A percentile compares a stretch with the other conserved stretches of the same genome.
phyloP scores from a whole-genome alignment of 2,797 vertebrate species.

The Gadopsis bispinosus region DNA sequence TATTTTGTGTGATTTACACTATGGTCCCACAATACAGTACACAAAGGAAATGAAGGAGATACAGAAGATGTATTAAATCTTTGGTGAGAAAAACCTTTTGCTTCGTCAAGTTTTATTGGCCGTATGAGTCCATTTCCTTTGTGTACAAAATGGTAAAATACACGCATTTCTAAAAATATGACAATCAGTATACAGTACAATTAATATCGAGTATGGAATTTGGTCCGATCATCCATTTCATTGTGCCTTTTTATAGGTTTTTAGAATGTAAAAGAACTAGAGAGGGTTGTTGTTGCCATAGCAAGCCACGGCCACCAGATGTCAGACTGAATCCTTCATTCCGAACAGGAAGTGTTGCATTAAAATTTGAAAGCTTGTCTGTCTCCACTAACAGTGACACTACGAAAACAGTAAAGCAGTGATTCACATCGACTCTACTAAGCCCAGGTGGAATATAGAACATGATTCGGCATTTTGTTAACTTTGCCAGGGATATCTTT shows the following conservation, averaged over 20 bases:
- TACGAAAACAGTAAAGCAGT: background rate
- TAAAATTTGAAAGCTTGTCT: background rate
- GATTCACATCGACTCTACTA: background rate
- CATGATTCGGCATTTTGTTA: background rate
- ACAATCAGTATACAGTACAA: background rate
- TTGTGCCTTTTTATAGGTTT: background rate
- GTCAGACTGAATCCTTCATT: constrained; percentile 59
- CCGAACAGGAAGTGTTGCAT: constrained; percentile 16
- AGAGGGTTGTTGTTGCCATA: constrained; percentile 65
- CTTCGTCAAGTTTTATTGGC: background rate
- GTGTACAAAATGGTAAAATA: background rate
- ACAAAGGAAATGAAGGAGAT: background rate
- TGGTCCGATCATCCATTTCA: background rate
- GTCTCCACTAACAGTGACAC: background rate
- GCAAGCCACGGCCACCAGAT: constrained; percentile 67
- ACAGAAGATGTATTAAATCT: background rate
- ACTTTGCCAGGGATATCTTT: background rate
- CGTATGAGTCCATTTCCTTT: background rate
- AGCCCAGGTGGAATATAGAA: background rate
- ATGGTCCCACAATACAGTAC: fast-evolving
- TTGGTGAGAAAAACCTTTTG: background rate
- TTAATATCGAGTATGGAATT: background rate
- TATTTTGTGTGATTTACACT: background rate
- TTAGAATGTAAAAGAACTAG: background rate
- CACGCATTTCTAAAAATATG: background rate